A percentile compares a stretch with the other conserved stretches of the same genome.
phyloP scores from a whole-genome alignment of 2,113 vertebrate genomes.

The Andinoacara biseriatus region DNA sequence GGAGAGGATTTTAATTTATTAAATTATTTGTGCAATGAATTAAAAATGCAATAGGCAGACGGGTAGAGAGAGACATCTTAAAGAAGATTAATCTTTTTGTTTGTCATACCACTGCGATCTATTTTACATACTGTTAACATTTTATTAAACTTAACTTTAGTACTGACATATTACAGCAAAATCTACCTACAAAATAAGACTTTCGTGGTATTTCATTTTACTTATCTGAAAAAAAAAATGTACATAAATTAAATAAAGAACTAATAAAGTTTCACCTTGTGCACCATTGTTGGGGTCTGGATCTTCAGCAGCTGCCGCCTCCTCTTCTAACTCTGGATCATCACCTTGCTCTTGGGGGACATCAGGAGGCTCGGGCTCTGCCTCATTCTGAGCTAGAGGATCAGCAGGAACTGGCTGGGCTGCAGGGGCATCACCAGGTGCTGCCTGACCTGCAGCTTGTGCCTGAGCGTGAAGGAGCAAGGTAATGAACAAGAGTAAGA shows the following conservation, averaged over 20 bases:
- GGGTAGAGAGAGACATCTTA: not conserved
- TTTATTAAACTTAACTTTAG: not conserved
- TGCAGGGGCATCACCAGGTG: conserved; percentile 76
- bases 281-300: conserved; percentile 94
- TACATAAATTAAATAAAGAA: conserved; percentile 1
- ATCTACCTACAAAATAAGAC: not conserved
- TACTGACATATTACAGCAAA: not conserved
- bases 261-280: conserved; percentile 83
- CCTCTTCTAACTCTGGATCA: conserved; percentile 92
- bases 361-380: conserved; percentile 89
- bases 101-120: not conserved
- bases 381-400: conserved; percentile 85
- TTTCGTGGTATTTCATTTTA: not conserved
- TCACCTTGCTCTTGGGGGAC: conserved; percentile 87
- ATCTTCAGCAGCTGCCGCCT: conserved; percentile 91
- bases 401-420: conserved; percentile 85
- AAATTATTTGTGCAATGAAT: not conserved
- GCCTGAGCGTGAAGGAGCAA: conserved; percentile 35
- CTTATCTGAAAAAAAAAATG: not conserved
- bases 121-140: not conserved
- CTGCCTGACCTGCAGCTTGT: conserved; percentile 84
- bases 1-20: not conserved
- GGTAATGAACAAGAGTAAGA: not conserved
- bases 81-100: not conserved
- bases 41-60: not conserved